Evolutionary conservation across 2,888 invertebrate genomes (phyloP), one percentile per base, ranked within the genome.

Genomic region (Cataglyphis albicans): DNA sequence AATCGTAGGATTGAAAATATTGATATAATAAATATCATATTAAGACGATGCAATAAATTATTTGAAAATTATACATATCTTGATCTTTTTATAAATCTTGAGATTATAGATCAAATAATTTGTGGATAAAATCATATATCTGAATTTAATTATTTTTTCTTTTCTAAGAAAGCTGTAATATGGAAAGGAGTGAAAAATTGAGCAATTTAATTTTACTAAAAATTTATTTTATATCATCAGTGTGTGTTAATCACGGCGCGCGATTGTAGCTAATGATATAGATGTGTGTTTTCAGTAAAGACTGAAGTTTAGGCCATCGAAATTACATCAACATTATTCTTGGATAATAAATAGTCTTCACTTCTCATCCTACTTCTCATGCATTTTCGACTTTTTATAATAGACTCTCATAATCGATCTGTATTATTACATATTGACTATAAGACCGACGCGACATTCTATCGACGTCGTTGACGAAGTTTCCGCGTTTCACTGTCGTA

Each of bases 241-340:
- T 87, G 87, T 80, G 83, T 88, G 87, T 81, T 89, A 90, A 87
- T 86, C 81, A 84, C 75, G 82, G 85, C 84, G 72, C 86, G 82
- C 85, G 72, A 67, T 74, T 78, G 84, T 76, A 67, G 65, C 78
- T 84, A 83, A 83, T 86, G 68, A 74, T 88, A 83, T 68, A 86
- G 55, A 74, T 74, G 73, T 35, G 67, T 82, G 29, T 80, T 65
- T 72, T 83, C 81, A 67, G 81, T 88, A 85, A 73, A 85, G 82
- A 86, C 55, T 85, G 29, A 74, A 80, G 41, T 82, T 91, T 92
- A 92, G 92, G 91, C 92, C 92, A 90, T 90, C 81, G 76, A 90
- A 85, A 75, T 90, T 85, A 90, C 80, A 81, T 64, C 76, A 68
- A 67, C 48, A 82, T 72, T 81, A 75, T 82, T 41, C 18, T 44